These are phyloP conservation scores for Saccostrea cuccullata DNA, from an alignment of 1,140 invertebrate species.

Conservation along the genomic window DNA sequence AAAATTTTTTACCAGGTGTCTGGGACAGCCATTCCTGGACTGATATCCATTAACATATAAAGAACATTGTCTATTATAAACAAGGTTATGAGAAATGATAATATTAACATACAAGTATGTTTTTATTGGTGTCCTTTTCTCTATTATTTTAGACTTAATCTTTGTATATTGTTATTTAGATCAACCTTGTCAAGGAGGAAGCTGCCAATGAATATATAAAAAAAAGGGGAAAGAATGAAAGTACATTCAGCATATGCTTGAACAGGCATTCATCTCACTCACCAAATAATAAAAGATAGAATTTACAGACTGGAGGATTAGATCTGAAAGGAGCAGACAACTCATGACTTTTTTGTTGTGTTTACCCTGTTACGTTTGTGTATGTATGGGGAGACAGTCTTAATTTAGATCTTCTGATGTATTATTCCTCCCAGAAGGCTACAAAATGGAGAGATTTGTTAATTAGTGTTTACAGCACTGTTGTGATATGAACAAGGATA, in stretches of 20 bases:
- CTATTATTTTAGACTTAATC: neutral
- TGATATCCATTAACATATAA: no score
- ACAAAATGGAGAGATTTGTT: neutral
- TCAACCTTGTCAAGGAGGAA: constrained; percentile 47
- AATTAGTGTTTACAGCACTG: constrained; percentile 4
- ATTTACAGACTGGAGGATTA: neutral
- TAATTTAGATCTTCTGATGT: neutral
- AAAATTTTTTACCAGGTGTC: neutral
- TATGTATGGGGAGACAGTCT: neutral
- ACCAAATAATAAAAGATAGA: neutral
- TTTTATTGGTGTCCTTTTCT: neutral
- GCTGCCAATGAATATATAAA: constrained; percentile 47
- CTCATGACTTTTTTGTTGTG: constrained; percentile 20
- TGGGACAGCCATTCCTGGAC: neutral
- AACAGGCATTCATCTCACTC: constrained; percentile 17
- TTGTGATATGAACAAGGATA: constrained; percentile 32
- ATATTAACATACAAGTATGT: no score
- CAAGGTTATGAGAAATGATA: neutral
- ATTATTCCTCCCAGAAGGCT: neutral
- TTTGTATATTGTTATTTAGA: constrained; percentile 13
- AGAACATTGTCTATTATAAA: neutral
- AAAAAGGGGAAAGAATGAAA: neutral
- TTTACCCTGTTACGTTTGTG: neutral
- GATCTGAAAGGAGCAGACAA: constrained; percentile 27
- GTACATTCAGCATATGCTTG: neutral